Conservation (phyloP, 2,113 vertebrate genomes). For the Girardinichthys multiradiatus region DNA sequence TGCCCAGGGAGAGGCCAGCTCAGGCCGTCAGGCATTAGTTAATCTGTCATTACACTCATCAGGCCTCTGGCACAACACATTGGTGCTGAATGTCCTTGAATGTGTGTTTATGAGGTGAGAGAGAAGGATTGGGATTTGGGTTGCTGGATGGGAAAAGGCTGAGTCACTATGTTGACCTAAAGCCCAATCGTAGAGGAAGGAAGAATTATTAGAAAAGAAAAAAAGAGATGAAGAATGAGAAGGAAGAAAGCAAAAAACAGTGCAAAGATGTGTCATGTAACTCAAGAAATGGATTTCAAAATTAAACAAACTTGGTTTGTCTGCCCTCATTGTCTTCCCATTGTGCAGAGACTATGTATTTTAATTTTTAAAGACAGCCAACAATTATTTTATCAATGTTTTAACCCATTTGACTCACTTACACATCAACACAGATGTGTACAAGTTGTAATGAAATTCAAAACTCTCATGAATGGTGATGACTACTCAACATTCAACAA, state of each 20-base stretch:
- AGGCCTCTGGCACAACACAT: conserved; percentile 61
- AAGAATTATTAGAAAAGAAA: conserved; percentile 11
- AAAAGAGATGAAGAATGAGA: conserved; percentile 20
- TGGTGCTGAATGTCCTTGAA: conserved; percentile 16
- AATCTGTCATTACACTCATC: conserved; percentile 77
- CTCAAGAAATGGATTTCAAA: neutral
- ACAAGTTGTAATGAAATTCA: too few species aligned
- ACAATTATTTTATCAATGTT: neutral
- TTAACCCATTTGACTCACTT: neutral
- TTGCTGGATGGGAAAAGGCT: conserved; percentile 60
- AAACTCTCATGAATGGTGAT: too few species aligned
- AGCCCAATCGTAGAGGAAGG: conserved; percentile 46
- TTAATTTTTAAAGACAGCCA: neutral
- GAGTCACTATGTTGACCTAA: conserved; percentile 74
- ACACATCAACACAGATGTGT: neutral
- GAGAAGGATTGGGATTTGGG: conserved; percentile 66
- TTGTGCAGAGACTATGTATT: neutral
- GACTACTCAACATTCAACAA: too few species aligned
- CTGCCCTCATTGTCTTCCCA: neutral
- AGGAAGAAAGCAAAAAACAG: neutral
- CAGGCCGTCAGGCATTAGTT: conserved; percentile 65
- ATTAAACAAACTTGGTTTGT: neutral
- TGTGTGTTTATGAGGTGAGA: conserved; percentile 37
- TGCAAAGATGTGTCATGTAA: neutral
- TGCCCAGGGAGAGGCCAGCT: conserved; percentile 68